Base-by-base conservation (phyloP, 2,888 invertebrate genomes). In the Dicycla oo region DNA sequence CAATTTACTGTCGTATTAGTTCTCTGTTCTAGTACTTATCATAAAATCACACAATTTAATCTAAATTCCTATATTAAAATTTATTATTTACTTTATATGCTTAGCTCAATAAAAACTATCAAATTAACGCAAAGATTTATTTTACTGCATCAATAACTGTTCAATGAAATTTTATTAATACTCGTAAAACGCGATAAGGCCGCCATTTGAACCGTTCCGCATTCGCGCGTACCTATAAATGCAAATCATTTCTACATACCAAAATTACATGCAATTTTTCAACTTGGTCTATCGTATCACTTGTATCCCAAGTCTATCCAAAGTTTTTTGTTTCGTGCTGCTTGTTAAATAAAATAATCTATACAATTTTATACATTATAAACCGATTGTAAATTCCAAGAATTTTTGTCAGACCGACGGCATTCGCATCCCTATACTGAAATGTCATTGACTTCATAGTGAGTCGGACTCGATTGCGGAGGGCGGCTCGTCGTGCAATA, bases 401-500 rank as follows among this genome's bases (percentile, higher is more conserved):
- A 47, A 75, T 56, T 10, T 13, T 38, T 73, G 57, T 38, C 11
- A 2, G 18, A 20, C 15, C 18, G 11, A 13, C 40, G 23, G 7
- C 11, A 15, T 53, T 67, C 82, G 43, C 80, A 73, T 73, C 82
- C 58, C 82, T 80, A 78, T 23, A 60, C 15, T 23, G 43, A 86
- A 86, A 89, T 89, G 89, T 89, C 89, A 90, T 84, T 90, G 89
- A 79, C 79, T 57, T 75, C 79, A 60, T 57, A 63, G n/a, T n/a
- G n/a, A n/a, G 66, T 76, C 40, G 60, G 79, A 68, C 54, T 51
- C 40, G 38, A 30, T 80, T 75, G 75, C 77, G 73, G 66, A 71
- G 75, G 26, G 73, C 38, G 49, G 76, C 74, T 34, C 56, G 53
- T 56, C 64, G 78, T 71, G 60, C 73, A 86, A 87, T 88, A 87